phyloP scores from a whole-genome alignment of 2,888 invertebrate species.

The Xestia ashworthii region DNA sequence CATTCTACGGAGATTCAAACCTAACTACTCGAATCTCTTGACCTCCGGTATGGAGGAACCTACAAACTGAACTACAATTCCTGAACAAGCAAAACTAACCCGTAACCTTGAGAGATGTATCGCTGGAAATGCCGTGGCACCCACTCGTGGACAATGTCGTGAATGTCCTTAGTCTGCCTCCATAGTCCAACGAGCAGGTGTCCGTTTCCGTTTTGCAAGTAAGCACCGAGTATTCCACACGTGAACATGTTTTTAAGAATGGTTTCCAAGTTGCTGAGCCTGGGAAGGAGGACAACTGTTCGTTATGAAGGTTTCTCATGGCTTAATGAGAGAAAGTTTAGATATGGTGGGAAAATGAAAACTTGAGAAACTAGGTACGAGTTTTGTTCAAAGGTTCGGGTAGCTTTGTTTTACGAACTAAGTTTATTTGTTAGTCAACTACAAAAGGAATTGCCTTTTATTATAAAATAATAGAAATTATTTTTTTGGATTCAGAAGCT shows the following conservation, averaged over 20 bases:
- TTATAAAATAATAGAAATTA: not conserved
- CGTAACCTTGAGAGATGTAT: conserved; percentile 44
- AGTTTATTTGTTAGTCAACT: not conserved
- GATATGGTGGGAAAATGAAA: conserved; percentile 32
- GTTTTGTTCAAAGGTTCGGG: conserved; percentile 1
- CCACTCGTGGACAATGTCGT: conserved; percentile 64
- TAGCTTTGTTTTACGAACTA: conserved; percentile 1
- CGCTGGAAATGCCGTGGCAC: conserved; percentile 54
- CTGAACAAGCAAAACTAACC: conserved; percentile 61
- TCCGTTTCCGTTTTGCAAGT: conserved; percentile 76
- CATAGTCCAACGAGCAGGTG: conserved; percentile 76
- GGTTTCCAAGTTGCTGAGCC: conserved; percentile 80
- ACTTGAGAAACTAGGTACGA: not conserved
- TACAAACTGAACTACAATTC: conserved; percentile 22
- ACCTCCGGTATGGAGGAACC: not conserved
- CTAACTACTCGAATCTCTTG: conserved; percentile 16
- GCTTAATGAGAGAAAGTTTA: conserved; percentile 42
- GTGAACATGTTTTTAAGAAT: conserved; percentile 79
- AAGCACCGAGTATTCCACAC: conserved; percentile 76
- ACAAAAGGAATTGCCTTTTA: not conserved
- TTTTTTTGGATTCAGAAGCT: not conserved
- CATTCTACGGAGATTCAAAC: conserved; percentile 7
- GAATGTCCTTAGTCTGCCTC: conserved; percentile 69
- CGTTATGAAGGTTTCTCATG: conserved; percentile 49
- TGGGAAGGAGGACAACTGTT: conserved; percentile 73